A percentile compares a stretch with the other conserved stretches of the same genome.
phyloP scores from a whole-genome alignment of 2,797 vertebrate genomes.

The Eospalax fontanierii region DNA sequence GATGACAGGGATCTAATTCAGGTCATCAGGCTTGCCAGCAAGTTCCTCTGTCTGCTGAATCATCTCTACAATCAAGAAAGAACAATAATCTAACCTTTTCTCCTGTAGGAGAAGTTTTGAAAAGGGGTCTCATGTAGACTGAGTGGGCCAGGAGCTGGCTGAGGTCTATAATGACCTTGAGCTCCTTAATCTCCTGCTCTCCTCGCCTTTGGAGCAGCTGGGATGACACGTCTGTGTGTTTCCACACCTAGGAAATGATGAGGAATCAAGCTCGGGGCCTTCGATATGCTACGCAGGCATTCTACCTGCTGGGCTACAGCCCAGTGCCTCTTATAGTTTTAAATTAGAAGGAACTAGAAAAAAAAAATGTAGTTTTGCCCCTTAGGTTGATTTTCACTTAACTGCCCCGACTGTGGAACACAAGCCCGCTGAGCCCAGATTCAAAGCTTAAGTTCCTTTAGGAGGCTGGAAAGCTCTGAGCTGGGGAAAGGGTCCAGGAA shows the following conservation, averaged over 20 bases:
- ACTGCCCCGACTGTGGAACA: neutral
- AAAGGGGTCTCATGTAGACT: too few species aligned
- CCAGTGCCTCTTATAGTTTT: neutral
- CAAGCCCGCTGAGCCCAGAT: neutral
- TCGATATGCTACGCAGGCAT: too few species aligned
- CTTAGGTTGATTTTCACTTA: slow-evolving; percentile 41
- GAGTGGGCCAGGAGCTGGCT: neutral
- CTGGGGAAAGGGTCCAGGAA: neutral
- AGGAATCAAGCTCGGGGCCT: neutral
- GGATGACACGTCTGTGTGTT: neutral
- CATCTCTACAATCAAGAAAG: neutral
- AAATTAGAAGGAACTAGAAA: slow-evolving; percentile 45
- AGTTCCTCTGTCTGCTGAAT: neutral
- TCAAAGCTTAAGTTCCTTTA: neutral
- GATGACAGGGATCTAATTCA: neutral
- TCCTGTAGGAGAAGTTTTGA: neutral
- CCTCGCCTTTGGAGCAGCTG: too few species aligned
- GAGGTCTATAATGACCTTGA: neutral
- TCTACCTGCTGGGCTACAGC: neutral
- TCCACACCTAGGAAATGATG: neutral
- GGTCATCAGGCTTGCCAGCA: neutral
- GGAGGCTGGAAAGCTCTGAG: neutral
- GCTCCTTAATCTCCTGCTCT: neutral
- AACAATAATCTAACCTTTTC: neutral
- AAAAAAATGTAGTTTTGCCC: slow-evolving; percentile 13